phyloP scores from a whole-genome alignment of 2,113 vertebrate species.

The Isurus oxyrinchus region DNA sequence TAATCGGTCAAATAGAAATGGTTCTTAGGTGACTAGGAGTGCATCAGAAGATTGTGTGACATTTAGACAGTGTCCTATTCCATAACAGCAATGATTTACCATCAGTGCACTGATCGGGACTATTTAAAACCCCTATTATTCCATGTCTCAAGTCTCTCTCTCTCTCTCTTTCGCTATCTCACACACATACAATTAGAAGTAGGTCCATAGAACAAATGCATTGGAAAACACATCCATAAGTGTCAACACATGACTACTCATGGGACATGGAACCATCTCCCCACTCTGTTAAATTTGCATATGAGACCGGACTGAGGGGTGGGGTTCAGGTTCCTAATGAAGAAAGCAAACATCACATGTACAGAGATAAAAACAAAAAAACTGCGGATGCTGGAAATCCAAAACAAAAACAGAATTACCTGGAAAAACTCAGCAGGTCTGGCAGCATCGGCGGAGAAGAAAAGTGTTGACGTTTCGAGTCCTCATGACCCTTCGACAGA shows the following conservation, averaged over 20 bases:
- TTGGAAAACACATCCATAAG: not conserved
- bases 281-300: not conserved
- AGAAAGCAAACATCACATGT: not conserved
- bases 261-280: not conserved
- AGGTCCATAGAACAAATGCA: not conserved
- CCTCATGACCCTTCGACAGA: too few species aligned
- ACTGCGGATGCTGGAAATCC: too few species aligned
- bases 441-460: too few species aligned
- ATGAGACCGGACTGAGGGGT: not conserved
- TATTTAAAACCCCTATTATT: not conserved
- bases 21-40: not conserved
- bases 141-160: not conserved
- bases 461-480: too few species aligned
- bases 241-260: not conserved
- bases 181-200: not conserved
- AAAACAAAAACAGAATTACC: too few species aligned
- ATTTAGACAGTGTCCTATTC: not conserved
- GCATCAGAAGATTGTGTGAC: too few species aligned
- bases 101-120: not conserved
- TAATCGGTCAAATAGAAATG: not conserved
- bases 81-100: not conserved
- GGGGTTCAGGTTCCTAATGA: not conserved
- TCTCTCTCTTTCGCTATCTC: not conserved
- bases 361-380: too few species aligned
- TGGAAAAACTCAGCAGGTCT: too few species aligned